Evolutionary conservation across 2,888 invertebrate genomes (phyloP).

Genomic region (Hypena proboscidalis): DNA sequence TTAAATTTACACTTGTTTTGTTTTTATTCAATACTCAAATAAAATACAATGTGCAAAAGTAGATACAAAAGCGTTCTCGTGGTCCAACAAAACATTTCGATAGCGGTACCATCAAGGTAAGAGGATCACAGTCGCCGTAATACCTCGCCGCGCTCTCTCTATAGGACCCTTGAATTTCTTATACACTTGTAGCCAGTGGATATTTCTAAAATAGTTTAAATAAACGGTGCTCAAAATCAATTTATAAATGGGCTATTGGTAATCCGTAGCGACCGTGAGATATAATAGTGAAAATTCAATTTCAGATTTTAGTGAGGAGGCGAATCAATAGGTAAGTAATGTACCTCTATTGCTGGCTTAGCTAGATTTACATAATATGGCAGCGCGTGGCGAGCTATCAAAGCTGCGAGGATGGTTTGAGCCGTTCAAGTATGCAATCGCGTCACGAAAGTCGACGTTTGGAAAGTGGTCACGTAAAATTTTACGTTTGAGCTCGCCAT

Average conservation of each 20-base stretch:
- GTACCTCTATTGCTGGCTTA: slow-evolving; percentile 59
- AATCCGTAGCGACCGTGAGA: slow-evolving; percentile 33
- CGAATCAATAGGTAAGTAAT: slow-evolving; percentile 50
- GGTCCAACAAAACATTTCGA: slow-evolving; percentile 53
- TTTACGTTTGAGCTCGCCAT: slow-evolving; percentile 80
- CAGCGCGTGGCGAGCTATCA: slow-evolving; percentile 64
- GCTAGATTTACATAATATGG: slow-evolving; percentile 73
- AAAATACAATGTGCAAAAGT: slow-evolving; percentile 20
- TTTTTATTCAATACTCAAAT: slow-evolving; percentile 17
- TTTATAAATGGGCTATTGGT: slow-evolving; percentile 27
- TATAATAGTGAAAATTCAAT: slow-evolving; percentile 49
- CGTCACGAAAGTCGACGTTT: slow-evolving; percentile 73
- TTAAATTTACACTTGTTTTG: slow-evolving; percentile 1
- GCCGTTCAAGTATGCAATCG: slow-evolving; percentile 70
- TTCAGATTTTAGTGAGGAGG: slow-evolving; percentile 45
- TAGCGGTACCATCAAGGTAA: slow-evolving; percentile 65
- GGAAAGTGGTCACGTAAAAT: slow-evolving; percentile 84
- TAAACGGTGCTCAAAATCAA: slow-evolving; percentile 14
- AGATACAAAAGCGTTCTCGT: slow-evolving; percentile 31
- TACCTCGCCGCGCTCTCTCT: slow-evolving; percentile 53
- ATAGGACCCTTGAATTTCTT: slow-evolving; percentile 46
- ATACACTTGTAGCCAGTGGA: slow-evolving; percentile 21
- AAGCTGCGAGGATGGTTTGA: slow-evolving; percentile 56
- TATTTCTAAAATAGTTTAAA: slow-evolving; percentile 8
- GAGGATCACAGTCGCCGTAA: slow-evolving; percentile 69